phyloP scores from a whole-genome alignment of 1,140 invertebrate species.

The Solenopsis invicta region DNA sequence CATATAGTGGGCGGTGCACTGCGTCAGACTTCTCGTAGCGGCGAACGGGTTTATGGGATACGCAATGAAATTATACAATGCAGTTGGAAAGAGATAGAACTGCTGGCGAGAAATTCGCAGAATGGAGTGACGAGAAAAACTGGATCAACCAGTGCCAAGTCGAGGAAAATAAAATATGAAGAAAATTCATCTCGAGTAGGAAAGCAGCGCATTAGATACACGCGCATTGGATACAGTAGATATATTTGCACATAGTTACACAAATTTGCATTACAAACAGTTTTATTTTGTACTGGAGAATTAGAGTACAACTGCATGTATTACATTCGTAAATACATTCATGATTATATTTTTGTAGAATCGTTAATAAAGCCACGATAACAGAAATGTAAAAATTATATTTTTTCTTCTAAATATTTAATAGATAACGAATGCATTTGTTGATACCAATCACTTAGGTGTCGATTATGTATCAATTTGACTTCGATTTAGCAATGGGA shows the following conservation, averaged over 20 bases:
- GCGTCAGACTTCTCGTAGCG: conserved; percentile 46
- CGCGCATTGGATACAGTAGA: neutral
- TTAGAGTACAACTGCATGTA: neutral
- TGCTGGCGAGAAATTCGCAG: conserved; percentile 46
- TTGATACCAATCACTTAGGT: neutral
- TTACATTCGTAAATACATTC: neutral
- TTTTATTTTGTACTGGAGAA: neutral
- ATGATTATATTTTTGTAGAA: neutral
- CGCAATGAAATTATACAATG: conserved; percentile 60
- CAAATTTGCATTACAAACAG: conserved; percentile 33
- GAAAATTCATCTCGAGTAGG: neutral
- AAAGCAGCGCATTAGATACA: conserved; percentile 3
- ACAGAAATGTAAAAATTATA: too few relatives aligned
- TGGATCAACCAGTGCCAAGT: conserved; percentile 43
- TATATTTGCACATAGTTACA: neutral
- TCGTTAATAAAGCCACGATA: neutral
- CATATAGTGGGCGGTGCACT: conserved; percentile 48
- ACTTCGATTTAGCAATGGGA: neutral
- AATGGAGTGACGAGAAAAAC: conserved; percentile 26
- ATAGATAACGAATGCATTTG: neutral
- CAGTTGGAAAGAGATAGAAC: conserved; percentile 35
- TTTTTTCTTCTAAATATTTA: neutral
- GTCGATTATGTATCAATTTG: neutral
- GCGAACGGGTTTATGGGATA: conserved; percentile 50
- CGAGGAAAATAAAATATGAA: conserved; percentile 23